Base-by-base conservation (phyloP, 2,888 invertebrate species). In the Acronicta aceris region DNA sequence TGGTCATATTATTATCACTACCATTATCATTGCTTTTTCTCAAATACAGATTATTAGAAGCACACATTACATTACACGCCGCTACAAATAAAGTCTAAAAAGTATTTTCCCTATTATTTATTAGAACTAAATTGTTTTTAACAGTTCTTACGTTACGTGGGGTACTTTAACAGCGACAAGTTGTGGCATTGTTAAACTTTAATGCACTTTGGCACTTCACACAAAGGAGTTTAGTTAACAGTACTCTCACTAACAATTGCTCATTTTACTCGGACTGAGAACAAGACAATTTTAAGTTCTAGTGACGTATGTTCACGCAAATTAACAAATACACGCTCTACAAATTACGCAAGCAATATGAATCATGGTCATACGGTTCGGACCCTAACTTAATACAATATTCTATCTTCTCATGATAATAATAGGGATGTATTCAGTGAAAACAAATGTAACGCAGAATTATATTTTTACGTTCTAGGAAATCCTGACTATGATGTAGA, bases 171-270 rank as follows among this genome's bases (percentile, higher is more conserved):
- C 69, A 65, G 55, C 63, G 63, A 70, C 65, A 70, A 72, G 74
- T 76, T 76, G 74, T 77, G 64, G 79, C 69, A 69, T 74, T 80
- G 78, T 79, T 78, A 74, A 79, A 82, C 73, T 84, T 84, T 81
- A 79, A 82, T 81, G 81, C 81, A 83, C 76, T 82, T 82, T 71
- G 75, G 65, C 73, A 71, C 75, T 73, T 49, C 46, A 53, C 67
- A 53, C 67, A 67, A 67, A 72, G 73, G 73, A 67, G 36, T 66
- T 72, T 49, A 66, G 67, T 72, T 66, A 41, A 17, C 49, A 16
- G 50, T 61, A 52, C 66, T 73, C 67, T 52, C 42, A 59, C 49
- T 55, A 30, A 46, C 61, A 60, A 60, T 62, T 65, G 54, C 56
- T 71, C 69, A 70, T 74, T 78, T 76, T 73, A 74, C 74, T 73